phyloP scores from a whole-genome alignment of 2,113 vertebrate genomes.

The Panthera tigris region DNA sequence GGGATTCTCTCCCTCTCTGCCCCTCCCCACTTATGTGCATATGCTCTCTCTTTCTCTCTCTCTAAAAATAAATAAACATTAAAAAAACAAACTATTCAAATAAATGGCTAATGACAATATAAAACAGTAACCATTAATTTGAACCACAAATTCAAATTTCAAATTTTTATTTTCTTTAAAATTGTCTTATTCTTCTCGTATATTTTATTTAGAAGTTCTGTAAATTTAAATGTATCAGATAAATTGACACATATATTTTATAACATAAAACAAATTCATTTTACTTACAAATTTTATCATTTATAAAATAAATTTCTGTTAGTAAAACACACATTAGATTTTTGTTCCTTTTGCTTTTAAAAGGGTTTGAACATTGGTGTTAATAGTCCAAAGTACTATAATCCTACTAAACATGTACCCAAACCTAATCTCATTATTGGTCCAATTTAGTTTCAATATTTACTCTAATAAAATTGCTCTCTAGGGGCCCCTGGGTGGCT shows the following conservation, averaged over 20 bases:
- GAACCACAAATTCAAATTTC: neutral
- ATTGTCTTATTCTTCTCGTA: neutral
- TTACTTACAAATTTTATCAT: neutral
- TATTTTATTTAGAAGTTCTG: neutral
- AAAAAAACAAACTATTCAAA: neutral
- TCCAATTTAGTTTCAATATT: neutral
- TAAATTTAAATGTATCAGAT: slow-evolving; percentile 7
- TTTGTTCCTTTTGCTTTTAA: neutral
- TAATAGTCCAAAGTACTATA: neutral
- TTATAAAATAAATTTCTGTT: neutral
- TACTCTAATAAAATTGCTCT: neutral
- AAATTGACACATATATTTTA: neutral
- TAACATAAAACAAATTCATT: neutral
- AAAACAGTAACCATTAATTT: neutral
- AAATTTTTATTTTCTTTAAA: neutral
- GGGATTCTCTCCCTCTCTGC: too few relatives aligned
- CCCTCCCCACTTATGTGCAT: too few relatives aligned
- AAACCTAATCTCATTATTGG: neutral
- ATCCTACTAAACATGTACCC: neutral
- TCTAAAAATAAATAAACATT: too few relatives aligned
- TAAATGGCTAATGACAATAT: neutral
- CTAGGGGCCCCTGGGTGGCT: too few relatives aligned
- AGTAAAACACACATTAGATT: neutral
- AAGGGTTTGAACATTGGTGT: neutral
- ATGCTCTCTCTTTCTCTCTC: too few relatives aligned